These are phyloP conservation scores for Fragum fragum DNA, from an alignment of 2,888 invertebrate species.

Conservation along the genomic window DNA sequence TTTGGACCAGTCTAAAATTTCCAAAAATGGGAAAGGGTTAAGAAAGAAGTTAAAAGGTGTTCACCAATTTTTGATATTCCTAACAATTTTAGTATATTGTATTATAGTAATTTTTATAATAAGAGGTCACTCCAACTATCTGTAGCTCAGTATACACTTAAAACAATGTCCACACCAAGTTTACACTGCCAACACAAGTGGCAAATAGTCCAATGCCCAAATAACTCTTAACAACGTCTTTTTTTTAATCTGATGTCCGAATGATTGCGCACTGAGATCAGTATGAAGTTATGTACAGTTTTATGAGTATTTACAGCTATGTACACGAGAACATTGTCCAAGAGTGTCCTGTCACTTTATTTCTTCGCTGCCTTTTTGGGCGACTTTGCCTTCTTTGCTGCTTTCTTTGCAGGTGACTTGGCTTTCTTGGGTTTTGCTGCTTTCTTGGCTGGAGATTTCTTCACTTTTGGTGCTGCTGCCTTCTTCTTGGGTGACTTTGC, in stretches of 20 bases:
- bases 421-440: slow-evolving; percentile 70
- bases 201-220: not conserved
- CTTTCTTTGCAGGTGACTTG: slow-evolving; percentile 65
- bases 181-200: too few relatives aligned
- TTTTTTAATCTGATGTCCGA: not conserved
- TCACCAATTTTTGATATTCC: too few relatives aligned
- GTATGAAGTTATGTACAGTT: slow-evolving; percentile 13
- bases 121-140: too few relatives aligned
- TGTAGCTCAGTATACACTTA: too few relatives aligned
- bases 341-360: slow-evolving; percentile 18
- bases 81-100: too few relatives aligned
- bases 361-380: slow-evolving; percentile 72
- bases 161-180: too few relatives aligned
- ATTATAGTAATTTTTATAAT: too few relatives aligned
- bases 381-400: slow-evolving; percentile 69
- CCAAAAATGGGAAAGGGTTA: too few relatives aligned
- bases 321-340: slow-evolving; percentile 37
- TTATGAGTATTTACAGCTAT: slow-evolving; percentile 44
- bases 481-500: slow-evolving; percentile 45
- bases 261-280: not conserved
- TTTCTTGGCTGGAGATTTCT: slow-evolving; percentile 65
- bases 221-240: not conserved
- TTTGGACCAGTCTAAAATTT: too few relatives aligned
- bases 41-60: too few relatives aligned
- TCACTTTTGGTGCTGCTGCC: slow-evolving; percentile 48